phyloP scores from a whole-genome alignment of 2,797 vertebrate genomes.

The Galagoides demidoff region DNA sequence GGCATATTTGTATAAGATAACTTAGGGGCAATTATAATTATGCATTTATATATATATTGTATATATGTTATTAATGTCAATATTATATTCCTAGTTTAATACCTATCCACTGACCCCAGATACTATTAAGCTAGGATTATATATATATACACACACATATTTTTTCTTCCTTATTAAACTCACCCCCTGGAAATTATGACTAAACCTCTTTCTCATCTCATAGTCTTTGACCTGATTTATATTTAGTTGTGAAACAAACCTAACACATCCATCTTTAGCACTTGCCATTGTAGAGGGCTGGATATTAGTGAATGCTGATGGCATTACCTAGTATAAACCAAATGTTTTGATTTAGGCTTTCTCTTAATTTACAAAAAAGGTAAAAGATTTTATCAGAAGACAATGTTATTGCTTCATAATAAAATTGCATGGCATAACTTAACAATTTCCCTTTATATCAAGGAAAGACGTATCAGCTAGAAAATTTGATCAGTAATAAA shows the following conservation, averaged over 20 bases:
- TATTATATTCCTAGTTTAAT: background rate
- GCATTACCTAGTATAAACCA: background rate
- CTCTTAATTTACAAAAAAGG: background rate
- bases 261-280: background rate
- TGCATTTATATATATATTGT: background rate
- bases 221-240: background rate
- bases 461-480: background rate
- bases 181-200: background rate
- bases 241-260: background rate
- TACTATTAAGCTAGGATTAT: background rate
- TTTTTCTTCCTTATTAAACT: background rate
- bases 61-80: background rate
- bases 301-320: background rate
- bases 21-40: background rate
- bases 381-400: conserved; percentile 19
- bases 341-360: conserved; percentile 29
- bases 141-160: too few species aligned
- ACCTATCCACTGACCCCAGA: background rate
- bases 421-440: background rate
- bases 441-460: background rate
- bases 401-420: background rate
- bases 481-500: background rate
- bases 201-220: background rate
- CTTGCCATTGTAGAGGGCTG: background rate
- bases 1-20: background rate